Evolutionary conservation across 2,888 invertebrate species (phyloP).

Genomic region (Aquatica leii): DNA sequence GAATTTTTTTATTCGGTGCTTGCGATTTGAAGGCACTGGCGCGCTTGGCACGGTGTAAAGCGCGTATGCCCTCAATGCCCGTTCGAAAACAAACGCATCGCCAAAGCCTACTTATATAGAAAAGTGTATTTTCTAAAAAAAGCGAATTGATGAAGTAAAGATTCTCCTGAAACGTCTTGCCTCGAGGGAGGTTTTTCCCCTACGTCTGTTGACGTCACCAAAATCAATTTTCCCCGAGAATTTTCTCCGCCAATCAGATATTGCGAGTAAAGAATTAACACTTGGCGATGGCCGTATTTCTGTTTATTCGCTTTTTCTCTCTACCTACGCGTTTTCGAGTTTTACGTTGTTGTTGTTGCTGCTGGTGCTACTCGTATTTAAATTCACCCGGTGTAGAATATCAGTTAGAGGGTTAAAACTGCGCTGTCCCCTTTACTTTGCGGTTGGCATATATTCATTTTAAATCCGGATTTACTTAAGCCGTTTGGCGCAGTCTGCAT

Average conservation of each 20-base stretch:
- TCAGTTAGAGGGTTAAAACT: conserved; percentile 37
- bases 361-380: conserved; percentile 16
- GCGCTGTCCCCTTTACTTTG: conserved; percentile 24
- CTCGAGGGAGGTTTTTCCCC: conserved; percentile 34
- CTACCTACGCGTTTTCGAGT: background rate
- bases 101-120: too few relatives aligned
- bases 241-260: conserved; percentile 43
- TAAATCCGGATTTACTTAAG: conserved; percentile 40
- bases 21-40: too few relatives aligned
- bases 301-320: conserved; percentile 24
- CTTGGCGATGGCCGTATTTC: conserved; percentile 39
- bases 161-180: conserved; percentile 25
- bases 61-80: too few relatives aligned
- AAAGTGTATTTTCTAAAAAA: background rate
- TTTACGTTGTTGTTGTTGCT: background rate
- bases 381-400: conserved; percentile 35
- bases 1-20: too few relatives aligned
- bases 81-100: too few relatives aligned
- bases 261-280: conserved; percentile 41
- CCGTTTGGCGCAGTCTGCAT: conserved; percentile 37
- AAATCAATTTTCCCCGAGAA: conserved; percentile 46
- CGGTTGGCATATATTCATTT: conserved; percentile 37
- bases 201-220: conserved; percentile 46
- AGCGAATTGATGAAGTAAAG: conserved; percentile 15
- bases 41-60: too few relatives aligned